Conservation (phyloP, 1,140 invertebrate genomes). For the Venturia canescens region DNA sequence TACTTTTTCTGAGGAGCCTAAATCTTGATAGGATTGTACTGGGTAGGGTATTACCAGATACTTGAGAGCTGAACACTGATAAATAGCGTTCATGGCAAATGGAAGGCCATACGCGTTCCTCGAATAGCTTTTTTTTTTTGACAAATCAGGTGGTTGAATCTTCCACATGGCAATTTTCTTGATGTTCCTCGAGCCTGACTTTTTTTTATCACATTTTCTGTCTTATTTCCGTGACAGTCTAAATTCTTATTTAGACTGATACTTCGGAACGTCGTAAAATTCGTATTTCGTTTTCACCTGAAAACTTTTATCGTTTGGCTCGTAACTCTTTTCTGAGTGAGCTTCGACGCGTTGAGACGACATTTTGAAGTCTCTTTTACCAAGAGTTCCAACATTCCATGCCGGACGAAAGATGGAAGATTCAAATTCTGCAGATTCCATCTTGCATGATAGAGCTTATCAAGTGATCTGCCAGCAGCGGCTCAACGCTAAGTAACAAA, state of each 20-base stretch:
- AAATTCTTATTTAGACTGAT: not conserved
- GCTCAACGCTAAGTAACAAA: too few relatives aligned
- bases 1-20: conserved; percentile 34
- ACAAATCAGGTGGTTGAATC: conserved; percentile 19
- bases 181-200: conserved; percentile 22
- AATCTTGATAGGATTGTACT: conserved; percentile 45
- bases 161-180: conserved; percentile 55
- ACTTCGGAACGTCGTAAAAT: not conserved
- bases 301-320: too few relatives aligned
- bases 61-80: conserved; percentile 28
- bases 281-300: too few relatives aligned
- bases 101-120: not conserved
- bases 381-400: too few relatives aligned
- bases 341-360: too few relatives aligned
- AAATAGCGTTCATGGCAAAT: conserved; percentile 21
- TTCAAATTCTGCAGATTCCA: too few relatives aligned
- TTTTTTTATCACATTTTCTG: conserved; percentile 40
- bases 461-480: too few relatives aligned
- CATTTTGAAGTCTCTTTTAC: too few relatives aligned
- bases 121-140: conserved; percentile 16
- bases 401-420: too few relatives aligned
- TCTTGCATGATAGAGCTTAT: too few relatives aligned
- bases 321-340: too few relatives aligned
- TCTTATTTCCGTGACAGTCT: conserved; percentile 36
- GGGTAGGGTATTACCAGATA: conserved; percentile 18